Conservation (phyloP, 2,113 vertebrate genomes). For the Misgurnus mizolepis region DNA sequence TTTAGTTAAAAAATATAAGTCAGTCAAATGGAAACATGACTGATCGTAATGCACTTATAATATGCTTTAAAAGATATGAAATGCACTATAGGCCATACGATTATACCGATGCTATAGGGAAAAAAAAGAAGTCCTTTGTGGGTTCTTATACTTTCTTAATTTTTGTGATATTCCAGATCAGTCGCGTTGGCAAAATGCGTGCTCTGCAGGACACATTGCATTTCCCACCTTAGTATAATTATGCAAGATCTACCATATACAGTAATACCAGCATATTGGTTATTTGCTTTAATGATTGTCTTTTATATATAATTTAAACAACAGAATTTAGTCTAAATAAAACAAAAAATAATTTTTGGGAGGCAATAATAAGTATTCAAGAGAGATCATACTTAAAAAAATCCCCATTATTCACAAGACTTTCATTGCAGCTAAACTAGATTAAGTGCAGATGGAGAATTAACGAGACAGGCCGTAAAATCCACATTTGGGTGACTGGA, state of each 20-base stretch:
- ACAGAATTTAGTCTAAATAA: neutral
- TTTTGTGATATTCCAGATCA: neutral
- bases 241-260: neutral
- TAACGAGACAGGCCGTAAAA: conserved; percentile 29
- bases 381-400: conserved; percentile 4
- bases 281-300: neutral
- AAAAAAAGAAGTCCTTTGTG: too few species aligned
- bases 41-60: neutral
- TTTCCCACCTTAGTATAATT: neutral
- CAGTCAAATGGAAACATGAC: neutral
- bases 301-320: neutral
- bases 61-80: neutral
- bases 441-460: conserved; percentile 47
- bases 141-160: neutral
- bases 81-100: neutral
- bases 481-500: conserved; percentile 31
- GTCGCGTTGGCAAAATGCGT: neutral
- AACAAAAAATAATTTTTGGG: neutral
- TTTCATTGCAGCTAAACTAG: conserved; percentile 4
- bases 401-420: neutral
- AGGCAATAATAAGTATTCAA: neutral
- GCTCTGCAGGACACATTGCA: neutral
- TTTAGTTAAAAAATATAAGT: neutral
- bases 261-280: neutral
- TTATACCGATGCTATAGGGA: too few species aligned